A percentile compares a stretch with the other conserved stretches of the same genome.
Conservation (phyloP, 2,113 vertebrate genomes). For the Indri indri region DNA sequence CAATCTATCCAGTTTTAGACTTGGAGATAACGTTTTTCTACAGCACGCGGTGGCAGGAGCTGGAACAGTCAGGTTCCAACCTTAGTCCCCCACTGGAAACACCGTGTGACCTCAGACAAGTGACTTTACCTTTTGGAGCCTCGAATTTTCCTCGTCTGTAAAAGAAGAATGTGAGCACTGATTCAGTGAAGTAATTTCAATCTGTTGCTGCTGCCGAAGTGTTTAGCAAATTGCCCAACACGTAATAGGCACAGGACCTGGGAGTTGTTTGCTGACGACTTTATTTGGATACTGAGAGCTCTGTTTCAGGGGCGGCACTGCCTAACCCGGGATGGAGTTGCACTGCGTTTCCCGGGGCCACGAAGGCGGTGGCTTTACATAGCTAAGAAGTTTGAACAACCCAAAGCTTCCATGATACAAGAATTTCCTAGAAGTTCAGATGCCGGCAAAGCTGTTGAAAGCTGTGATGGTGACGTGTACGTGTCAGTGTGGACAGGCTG, state of each 20-base stretch:
- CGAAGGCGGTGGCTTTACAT: background rate
- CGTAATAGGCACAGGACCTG: background rate
- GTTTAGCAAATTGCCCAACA: background rate
- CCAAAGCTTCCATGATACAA: background rate
- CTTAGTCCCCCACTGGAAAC: background rate
- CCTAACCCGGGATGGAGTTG: background rate
- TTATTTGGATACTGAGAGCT: background rate
- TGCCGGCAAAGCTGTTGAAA: background rate
- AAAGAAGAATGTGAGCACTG: background rate
- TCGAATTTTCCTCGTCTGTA: background rate
- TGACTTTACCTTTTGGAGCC: background rate
- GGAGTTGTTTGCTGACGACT: background rate
- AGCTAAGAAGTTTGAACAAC: background rate
- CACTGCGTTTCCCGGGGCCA: background rate
- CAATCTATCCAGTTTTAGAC: background rate
- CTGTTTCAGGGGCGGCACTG: background rate
- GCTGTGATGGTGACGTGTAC: no score
- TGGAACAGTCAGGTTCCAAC: background rate
- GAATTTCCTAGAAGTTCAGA: background rate
- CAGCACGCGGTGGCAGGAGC: accelerated
- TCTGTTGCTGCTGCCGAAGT: background rate
- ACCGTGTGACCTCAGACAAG: background rate
- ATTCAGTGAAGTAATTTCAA: background rate
- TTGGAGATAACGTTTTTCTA: background rate
- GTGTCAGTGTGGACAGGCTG: accelerated